A percentile compares a stretch with the other conserved stretches of the same genome.
phyloP scores from a whole-genome alignment of 2,797 vertebrate species.

The Sebastes itinus region DNA sequence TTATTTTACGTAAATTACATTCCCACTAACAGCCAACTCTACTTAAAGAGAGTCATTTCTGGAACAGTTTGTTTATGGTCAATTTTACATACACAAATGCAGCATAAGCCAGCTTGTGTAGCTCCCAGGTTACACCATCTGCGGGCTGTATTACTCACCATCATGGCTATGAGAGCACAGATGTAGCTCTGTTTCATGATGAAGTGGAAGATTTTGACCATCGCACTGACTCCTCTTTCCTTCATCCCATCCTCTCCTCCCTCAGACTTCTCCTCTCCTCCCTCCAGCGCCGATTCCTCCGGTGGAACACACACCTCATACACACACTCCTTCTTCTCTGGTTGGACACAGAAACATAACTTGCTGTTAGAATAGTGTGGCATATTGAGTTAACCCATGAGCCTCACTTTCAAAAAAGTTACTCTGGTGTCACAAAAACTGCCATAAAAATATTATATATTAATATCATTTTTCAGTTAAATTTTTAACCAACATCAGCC shows the following conservation, averaged over 20 bases:
- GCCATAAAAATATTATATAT: neutral
- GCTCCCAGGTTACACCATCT: neutral
- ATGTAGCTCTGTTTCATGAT: conserved; percentile 99
- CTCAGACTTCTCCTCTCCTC: conserved; percentile 61
- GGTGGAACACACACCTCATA: conserved; percentile 80
- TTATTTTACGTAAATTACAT: neutral
- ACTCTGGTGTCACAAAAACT: neutral
- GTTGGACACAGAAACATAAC: conserved; percentile 36
- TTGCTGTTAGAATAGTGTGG: neutral
- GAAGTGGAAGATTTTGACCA: conserved; percentile 92
- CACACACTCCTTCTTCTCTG: conserved; percentile 77
- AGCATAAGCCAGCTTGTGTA: neutral
- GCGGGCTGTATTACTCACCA: conserved; percentile 85
- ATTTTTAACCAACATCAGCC: neutral
- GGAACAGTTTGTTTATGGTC: neutral
- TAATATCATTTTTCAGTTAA: neutral
- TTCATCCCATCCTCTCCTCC: conserved; percentile 82
- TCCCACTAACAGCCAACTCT: neutral
- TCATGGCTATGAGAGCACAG: conserved; percentile 98
- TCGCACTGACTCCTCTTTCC: conserved; percentile 78
- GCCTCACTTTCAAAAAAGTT: neutral
- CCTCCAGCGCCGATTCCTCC: conserved; percentile 74
- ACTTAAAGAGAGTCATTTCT: neutral
- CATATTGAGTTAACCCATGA: neutral
- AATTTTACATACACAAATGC: neutral